Evolutionary conservation across 1,140 invertebrate species (phyloP).

Genomic region (Cataglyphis hispanica): DNA sequence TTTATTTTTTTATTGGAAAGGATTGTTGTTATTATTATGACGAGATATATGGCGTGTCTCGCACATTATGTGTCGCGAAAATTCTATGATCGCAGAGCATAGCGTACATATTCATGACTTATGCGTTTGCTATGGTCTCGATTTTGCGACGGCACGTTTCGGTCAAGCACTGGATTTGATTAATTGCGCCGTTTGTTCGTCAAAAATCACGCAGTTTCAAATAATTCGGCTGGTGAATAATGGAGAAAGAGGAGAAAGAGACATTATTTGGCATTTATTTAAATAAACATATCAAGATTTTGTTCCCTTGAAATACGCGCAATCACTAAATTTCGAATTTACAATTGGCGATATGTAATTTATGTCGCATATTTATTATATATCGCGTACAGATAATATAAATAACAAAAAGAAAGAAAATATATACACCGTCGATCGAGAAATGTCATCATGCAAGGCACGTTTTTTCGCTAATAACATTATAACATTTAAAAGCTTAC

Average conservation of each 20-base stretch:
- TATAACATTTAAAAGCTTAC: neutral
- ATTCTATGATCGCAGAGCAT: slow-evolving; percentile 39
- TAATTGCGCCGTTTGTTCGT: slow-evolving; percentile 48
- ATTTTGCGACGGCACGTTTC: slow-evolving; percentile 58
- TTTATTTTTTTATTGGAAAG: neutral
- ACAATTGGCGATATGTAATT: slow-evolving; percentile 38
- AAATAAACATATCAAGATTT: slow-evolving; percentile 21
- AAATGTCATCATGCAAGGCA: neutral
- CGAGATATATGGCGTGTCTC: neutral
- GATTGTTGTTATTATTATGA: too few species aligned
- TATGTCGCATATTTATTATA: neutral
- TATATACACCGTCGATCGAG: neutral
- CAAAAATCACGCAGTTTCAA: slow-evolving; percentile 49
- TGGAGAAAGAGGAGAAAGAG: neutral
- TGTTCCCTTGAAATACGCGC: neutral
- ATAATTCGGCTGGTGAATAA: slow-evolving; percentile 42
- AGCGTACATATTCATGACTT: slow-evolving; percentile 62
- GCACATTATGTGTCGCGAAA: slow-evolving; percentile 43
- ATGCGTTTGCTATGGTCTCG: slow-evolving; percentile 39
- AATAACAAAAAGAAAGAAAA: neutral
- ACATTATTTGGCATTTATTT: slow-evolving; percentile 59
- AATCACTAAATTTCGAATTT: slow-evolving; percentile 35
- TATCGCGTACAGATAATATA: neutral
- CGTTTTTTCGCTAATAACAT: neutral
- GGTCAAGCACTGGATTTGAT: slow-evolving; percentile 53